Percentiles rank a stretch among this genome's conserved stretches.
Evolutionary conservation across 2,888 invertebrate species (phyloP).

Genomic region (Plebejus argus): DNA sequence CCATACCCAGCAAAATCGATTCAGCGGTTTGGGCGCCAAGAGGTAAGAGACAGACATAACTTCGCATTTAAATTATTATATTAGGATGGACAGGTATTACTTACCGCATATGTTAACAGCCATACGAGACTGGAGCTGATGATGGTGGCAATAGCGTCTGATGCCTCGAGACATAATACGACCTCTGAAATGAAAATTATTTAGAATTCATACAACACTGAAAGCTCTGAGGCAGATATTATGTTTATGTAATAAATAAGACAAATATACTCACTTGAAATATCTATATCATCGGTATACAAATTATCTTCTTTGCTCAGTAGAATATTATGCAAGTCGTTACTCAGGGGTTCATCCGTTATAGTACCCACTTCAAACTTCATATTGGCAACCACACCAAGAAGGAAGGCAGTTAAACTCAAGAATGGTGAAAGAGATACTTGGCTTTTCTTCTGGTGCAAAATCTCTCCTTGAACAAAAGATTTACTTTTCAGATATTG

Average conservation of each 20-base stretch:
- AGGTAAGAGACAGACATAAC: too few species aligned
- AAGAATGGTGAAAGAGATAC: slow-evolving; percentile 60
- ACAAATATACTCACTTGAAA: slow-evolving; percentile 60
- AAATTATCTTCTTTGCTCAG: slow-evolving; percentile 67
- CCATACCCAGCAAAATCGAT: too few species aligned
- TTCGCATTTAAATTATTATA: too few species aligned
- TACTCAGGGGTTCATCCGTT: slow-evolving; percentile 55
- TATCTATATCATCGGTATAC: slow-evolving; percentile 70
- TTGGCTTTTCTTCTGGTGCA: slow-evolving; percentile 52
- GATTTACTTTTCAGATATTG: slow-evolving; percentile 56
- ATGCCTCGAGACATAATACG: slow-evolving; percentile 69
- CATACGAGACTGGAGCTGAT: slow-evolving; percentile 65
- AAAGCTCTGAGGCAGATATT: too few species aligned
- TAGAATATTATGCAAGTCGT: slow-evolving; percentile 67
- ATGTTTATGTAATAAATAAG: background rate
- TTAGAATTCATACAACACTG: slow-evolving; percentile 4
- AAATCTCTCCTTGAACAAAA: slow-evolving; percentile 56
- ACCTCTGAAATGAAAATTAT: slow-evolving; percentile 53
- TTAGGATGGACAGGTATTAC: too few species aligned
- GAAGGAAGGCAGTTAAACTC: slow-evolving; percentile 55
- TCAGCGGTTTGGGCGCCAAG: too few species aligned
- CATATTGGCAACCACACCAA: slow-evolving; percentile 63
- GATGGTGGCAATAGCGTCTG: slow-evolving; percentile 59
- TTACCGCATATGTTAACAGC: slow-evolving; percentile 63
- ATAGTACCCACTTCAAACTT: slow-evolving; percentile 70